A percentile compares a stretch with the other conserved stretches of the same genome.
Conservation (phyloP, 2,113 vertebrate genomes). For the Nyctibius bracteatus region DNA sequence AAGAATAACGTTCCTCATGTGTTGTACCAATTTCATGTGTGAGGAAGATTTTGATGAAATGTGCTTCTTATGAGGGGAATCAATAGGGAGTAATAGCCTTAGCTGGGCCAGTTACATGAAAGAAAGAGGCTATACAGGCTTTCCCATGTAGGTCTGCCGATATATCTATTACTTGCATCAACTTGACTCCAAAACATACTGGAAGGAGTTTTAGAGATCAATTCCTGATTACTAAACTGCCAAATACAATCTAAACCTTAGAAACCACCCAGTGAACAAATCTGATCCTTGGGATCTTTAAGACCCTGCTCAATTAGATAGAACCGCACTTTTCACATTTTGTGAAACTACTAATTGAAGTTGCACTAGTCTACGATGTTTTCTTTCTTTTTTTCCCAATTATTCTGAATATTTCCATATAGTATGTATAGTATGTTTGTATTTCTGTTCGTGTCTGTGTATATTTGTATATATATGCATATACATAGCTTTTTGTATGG, state of each 20-base stretch:
- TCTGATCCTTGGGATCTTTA: not conserved
- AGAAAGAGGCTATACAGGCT: not conserved
- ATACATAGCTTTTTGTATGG: not conserved
- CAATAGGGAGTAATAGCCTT: constrained; percentile 1
- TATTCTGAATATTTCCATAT: not conserved
- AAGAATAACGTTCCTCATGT: constrained; percentile 9
- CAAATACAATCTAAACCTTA: constrained; percentile 2
- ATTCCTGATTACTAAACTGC: constrained; percentile 18
- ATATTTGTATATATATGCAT: not conserved
- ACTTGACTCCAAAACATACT: not conserved
- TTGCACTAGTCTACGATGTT: not conserved
- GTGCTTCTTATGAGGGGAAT: constrained; percentile 43
- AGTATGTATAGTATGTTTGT: not conserved
- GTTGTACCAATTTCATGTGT: not conserved
- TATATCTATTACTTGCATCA: not conserved
- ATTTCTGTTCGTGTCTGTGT: not conserved
- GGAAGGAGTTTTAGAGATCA: not conserved
- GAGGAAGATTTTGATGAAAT: constrained; percentile 36
- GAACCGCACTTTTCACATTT: not conserved
- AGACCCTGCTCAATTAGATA: not conserved
- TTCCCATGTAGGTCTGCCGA: not conserved
- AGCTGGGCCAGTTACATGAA: not conserved
- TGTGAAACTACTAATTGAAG: not conserved
- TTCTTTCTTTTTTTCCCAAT: not conserved
- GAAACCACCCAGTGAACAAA: not conserved